phyloP scores from a whole-genome alignment of 2,797 vertebrate species.

The Tragopan temminckii region DNA sequence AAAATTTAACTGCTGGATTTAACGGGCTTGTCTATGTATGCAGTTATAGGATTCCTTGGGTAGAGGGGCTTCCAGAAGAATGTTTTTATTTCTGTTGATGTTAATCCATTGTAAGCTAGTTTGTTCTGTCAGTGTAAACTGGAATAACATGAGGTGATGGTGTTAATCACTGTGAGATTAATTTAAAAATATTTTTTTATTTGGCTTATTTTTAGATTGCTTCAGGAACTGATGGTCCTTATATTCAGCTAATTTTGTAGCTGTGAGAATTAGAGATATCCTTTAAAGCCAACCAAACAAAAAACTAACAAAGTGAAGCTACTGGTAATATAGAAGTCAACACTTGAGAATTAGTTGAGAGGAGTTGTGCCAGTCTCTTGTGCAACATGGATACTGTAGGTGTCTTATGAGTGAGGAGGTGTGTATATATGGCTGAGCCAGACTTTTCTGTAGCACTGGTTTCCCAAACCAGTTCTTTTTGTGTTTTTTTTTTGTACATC shows the following conservation, averaged over 20 bases:
- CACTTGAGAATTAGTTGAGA: neutral
- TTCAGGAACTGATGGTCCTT: neutral
- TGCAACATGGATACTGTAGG: neutral
- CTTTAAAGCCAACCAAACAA: neutral
- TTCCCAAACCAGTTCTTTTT: neutral
- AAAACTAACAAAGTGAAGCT: neutral
- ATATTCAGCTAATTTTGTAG: neutral
- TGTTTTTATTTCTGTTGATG: neutral
- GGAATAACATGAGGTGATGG: rapidly evolving
- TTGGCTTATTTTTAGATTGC: neutral
- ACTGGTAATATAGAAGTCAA: neutral
- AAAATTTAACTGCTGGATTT: neutral
- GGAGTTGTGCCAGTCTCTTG: neutral
- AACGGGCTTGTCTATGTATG: neutral
- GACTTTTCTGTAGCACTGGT: neutral
- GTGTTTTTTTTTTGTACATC: neutral
- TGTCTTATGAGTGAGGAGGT: neutral
- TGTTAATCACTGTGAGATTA: neutral
- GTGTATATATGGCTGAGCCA: neutral
- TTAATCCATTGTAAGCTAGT: neutral
- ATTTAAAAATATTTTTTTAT: neutral
- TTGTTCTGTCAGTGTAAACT: neutral
- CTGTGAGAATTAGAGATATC: neutral
- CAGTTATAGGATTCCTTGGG: neutral
- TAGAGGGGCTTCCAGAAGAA: neutral